Evolutionary conservation across 2,797 vertebrate genomes (phyloP).

Genomic region (Falco biarmicus): DNA sequence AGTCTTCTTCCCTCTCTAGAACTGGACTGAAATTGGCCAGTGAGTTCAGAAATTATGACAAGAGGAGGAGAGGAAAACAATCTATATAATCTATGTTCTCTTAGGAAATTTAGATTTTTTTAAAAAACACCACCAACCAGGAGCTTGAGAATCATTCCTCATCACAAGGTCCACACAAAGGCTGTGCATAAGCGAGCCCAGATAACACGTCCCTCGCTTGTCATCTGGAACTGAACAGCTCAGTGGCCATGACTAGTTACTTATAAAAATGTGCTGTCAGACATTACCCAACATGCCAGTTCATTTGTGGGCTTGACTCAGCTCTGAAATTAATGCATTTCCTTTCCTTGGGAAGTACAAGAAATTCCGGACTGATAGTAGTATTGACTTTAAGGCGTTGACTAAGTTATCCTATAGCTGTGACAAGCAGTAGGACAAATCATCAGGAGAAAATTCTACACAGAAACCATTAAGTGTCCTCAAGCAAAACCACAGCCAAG

Average conservation of each 20-base stretch:
- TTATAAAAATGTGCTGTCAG: not conserved
- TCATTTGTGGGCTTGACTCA: conserved; percentile 11
- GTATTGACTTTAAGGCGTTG: not conserved
- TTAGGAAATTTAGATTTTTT: not conserved
- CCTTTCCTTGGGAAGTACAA: not conserved
- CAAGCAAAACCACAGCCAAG: not conserved
- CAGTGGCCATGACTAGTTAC: not conserved
- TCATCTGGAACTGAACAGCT: not conserved
- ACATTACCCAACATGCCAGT: not conserved
- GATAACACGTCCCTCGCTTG: not conserved
- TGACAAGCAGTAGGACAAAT: not conserved
- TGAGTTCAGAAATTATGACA: not conserved
- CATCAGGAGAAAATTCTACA: not conserved
- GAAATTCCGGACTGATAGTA: conserved; percentile 21
- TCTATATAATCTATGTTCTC: not conserved
- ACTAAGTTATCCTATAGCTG: not conserved
- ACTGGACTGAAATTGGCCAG: not conserved
- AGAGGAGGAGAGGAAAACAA: not conserved
- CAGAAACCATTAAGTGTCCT: not conserved
- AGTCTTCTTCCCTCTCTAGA: not conserved
- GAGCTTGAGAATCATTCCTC: not conserved
- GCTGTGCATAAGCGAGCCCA: not conserved
- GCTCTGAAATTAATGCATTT: conserved; percentile 23
- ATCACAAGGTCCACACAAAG: not conserved
- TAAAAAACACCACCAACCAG: not conserved